phyloP scores from a whole-genome alignment of 2,797 vertebrate genomes.

The Arremon brunneinucha region DNA sequence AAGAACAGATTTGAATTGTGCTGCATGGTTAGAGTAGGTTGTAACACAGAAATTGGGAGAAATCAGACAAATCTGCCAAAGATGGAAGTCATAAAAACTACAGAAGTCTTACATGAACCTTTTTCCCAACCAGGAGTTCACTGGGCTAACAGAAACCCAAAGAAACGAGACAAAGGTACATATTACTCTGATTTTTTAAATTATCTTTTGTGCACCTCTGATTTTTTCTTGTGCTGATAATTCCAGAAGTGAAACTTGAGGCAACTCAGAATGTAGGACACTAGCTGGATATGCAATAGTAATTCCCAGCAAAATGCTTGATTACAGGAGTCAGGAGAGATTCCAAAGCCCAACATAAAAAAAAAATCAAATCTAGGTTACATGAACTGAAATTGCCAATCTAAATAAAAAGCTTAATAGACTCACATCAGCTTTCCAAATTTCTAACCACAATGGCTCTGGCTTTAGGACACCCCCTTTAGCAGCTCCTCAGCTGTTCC shows the following conservation, averaged over 20 bases:
- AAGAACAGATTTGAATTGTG: background rate
- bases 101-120: background rate
- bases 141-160: background rate
- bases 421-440: constrained; percentile 20
- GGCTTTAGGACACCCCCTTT: constrained; percentile 37
- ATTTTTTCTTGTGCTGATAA: background rate
- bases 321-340: background rate
- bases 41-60: background rate
- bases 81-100: background rate
- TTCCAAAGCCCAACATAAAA: background rate
- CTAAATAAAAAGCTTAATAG: constrained; percentile 47
- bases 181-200: background rate
- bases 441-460: constrained; percentile 43
- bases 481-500: constrained; percentile 53
- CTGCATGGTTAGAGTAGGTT: background rate
- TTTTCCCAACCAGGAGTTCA: background rate
- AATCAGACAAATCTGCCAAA: background rate
- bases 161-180: background rate
- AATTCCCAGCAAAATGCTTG: background rate
- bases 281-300: background rate
- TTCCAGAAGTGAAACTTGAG: background rate
- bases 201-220: background rate
- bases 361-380: background rate
- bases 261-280: background rate
- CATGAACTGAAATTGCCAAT: constrained; percentile 36